Percentiles rank a stretch among this genome's conserved stretches.
These are phyloP conservation scores for Acanthopleura granulata DNA, from an alignment of 2,888 invertebrate genomes.

Conservation along the genomic window DNA sequence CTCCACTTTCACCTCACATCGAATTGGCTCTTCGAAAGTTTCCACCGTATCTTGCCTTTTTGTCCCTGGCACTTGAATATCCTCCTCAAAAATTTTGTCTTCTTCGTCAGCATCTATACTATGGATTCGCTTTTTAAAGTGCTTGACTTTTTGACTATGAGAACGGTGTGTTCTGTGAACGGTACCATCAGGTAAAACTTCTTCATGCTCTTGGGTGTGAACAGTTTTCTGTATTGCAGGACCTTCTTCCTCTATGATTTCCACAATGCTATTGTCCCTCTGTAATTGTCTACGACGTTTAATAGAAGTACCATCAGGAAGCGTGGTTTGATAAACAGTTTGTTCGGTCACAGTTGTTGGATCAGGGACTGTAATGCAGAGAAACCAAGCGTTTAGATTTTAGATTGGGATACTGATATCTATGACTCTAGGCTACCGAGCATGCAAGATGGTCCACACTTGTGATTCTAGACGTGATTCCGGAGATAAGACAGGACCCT, in stretches of 20 bases:
- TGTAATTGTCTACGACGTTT: conserved; percentile 49
- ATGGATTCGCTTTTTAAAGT: conserved; percentile 40
- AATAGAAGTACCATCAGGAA: conserved; percentile 58
- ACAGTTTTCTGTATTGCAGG: conserved; percentile 41
- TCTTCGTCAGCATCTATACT: conserved; percentile 46
- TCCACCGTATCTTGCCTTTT: conserved; percentile 33
- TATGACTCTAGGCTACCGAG: too few relatives aligned
- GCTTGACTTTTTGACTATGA: conserved; percentile 46
- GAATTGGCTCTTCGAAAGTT: conserved; percentile 47
- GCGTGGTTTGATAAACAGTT: conserved; percentile 43
- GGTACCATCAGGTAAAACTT: conserved; percentile 59
- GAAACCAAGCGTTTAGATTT: conserved; percentile 16
- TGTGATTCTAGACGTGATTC: too few relatives aligned
- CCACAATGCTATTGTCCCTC: conserved; percentile 33
- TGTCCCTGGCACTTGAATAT: conserved; percentile 41
- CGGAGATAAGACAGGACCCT: too few relatives aligned
- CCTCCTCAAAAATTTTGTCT: conserved; percentile 43
- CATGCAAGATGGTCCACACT: too few relatives aligned
- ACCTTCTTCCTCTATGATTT: conserved; percentile 42
- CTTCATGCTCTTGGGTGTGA: conserved; percentile 50
- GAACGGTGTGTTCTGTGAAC: conserved; percentile 48
- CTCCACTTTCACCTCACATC: conserved; percentile 44
- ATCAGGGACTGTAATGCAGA: conserved; percentile 58
- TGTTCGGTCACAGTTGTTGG: conserved; percentile 38
- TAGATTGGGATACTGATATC: too few relatives aligned